A percentile compares a stretch with the other conserved stretches of the same genome.
These are phyloP conservation scores for Bilobella aurantiaca DNA, from an alignment of 1,140 invertebrate species.

Conservation along the genomic window DNA sequence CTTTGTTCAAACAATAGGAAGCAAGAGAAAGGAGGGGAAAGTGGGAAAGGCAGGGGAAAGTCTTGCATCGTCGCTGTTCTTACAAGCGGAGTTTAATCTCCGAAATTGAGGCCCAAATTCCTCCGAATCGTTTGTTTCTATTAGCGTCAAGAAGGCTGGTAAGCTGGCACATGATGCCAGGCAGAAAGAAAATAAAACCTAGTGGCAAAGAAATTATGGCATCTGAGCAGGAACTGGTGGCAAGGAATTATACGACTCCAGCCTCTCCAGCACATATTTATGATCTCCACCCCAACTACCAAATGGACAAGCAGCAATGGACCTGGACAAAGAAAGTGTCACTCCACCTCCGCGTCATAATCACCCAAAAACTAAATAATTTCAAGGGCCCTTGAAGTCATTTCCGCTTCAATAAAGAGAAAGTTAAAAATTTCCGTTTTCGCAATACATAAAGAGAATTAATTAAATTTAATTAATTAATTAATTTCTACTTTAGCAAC, in stretches of 20 bases:
- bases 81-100: constrained; percentile 36
- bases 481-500: too few relatives aligned
- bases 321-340: constrained; percentile 9
- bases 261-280: constrained; percentile 31
- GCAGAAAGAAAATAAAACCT: constrained; percentile 7
- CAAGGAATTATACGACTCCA: constrained; percentile 28
- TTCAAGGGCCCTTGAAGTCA: too few relatives aligned
- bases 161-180: constrained; percentile 35
- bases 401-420: too few relatives aligned
- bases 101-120: constrained; percentile 36
- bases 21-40: not conserved
- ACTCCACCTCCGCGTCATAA: not conserved
- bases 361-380: not conserved
- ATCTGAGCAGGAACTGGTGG: constrained; percentile 19
- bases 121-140: constrained; percentile 36
- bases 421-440: too few relatives aligned
- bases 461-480: too few relatives aligned
- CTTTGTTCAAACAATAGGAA: too few relatives aligned
- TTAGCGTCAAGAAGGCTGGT: constrained; percentile 34
- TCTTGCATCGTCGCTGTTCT: too few relatives aligned
- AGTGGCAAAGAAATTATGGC: constrained; percentile 25
- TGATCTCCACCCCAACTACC: constrained; percentile 22
- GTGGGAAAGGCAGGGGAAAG: constrained; percentile 3
- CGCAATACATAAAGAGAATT: too few relatives aligned
- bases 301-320: constrained; percentile 13